phyloP scores from a whole-genome alignment of 2,113 vertebrate genomes.

The Tetrax tetrax region DNA sequence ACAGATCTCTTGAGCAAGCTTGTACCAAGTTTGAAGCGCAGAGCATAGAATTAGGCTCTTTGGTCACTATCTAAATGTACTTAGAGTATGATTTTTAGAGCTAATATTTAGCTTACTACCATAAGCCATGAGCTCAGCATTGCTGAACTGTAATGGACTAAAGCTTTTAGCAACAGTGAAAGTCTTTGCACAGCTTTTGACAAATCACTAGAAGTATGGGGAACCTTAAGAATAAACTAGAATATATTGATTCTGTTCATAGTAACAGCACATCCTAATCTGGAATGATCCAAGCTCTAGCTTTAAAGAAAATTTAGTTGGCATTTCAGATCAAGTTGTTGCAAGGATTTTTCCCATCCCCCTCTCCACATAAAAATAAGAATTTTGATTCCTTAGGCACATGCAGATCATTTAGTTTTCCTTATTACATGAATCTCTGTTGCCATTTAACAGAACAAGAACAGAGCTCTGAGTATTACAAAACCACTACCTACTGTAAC shows the following conservation, averaged over 20 bases:
- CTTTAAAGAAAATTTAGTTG: neutral
- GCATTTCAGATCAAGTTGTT: neutral
- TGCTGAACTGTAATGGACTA: neutral
- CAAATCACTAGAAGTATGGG: neutral
- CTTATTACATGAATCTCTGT: neutral
- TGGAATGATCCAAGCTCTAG: neutral
- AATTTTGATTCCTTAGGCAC: neutral
- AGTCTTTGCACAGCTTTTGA: neutral
- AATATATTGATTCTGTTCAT: neutral
- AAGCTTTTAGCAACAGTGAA: neutral
- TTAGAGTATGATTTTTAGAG: neutral
- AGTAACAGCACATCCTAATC: neutral
- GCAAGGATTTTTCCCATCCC: neutral
- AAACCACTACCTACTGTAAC: slow-evolving; percentile 78
- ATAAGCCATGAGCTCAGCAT: neutral
- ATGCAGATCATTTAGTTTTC: neutral
- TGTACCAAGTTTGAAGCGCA: neutral
- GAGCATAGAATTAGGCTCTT: neutral
- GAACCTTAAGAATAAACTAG: neutral
- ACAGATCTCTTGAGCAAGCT: neutral
- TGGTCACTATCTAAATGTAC: neutral
- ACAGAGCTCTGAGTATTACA: neutral
- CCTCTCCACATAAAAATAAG: neutral
- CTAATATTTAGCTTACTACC: neutral
- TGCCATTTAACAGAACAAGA: neutral